These are phyloP conservation scores for Peromyscus nudipes DNA, from an alignment of 2,797 vertebrate species.

Conservation along the genomic window DNA sequence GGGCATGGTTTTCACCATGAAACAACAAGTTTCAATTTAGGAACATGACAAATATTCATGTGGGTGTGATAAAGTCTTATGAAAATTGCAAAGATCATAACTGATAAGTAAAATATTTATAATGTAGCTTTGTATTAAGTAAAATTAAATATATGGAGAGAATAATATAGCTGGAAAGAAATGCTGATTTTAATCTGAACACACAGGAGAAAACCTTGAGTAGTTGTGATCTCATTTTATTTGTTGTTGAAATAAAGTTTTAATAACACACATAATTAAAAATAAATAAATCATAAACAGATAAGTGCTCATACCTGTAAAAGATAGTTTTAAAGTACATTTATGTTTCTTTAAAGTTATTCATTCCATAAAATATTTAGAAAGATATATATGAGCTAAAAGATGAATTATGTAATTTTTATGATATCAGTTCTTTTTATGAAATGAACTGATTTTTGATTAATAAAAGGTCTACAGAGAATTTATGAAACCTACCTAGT, in stretches of 20 bases:
- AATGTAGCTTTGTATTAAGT: slow-evolving; percentile 45
- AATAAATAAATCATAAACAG: slow-evolving; percentile 8
- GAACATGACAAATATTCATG: slow-evolving; percentile 67
- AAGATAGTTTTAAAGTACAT: background rate
- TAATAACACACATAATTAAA: slow-evolving; percentile 23
- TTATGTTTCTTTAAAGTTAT: background rate
- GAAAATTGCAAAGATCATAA: slow-evolving; percentile 78
- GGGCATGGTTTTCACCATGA: background rate
- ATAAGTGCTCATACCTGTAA: background rate
- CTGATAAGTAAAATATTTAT: slow-evolving; percentile 80
- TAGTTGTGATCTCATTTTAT: background rate
- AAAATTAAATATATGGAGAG: slow-evolving; percentile 70
- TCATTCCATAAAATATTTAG: background rate
- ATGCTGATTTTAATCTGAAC: slow-evolving; percentile 45
- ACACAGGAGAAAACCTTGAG: background rate
- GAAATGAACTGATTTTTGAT: background rate
- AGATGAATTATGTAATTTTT: background rate
- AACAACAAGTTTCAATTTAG: slow-evolving; percentile 35
- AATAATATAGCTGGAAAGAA: slow-evolving; percentile 18
- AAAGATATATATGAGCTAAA: background rate
- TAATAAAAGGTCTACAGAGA: background rate
- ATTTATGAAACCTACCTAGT: rapidly evolving
- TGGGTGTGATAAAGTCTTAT: slow-evolving; percentile 61
- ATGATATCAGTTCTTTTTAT: background rate
- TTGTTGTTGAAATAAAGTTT: slow-evolving; percentile 25